Evolutionary conservation across 2,113 vertebrate genomes (phyloP).

Genomic region (Hiodon tergisus): DNA sequence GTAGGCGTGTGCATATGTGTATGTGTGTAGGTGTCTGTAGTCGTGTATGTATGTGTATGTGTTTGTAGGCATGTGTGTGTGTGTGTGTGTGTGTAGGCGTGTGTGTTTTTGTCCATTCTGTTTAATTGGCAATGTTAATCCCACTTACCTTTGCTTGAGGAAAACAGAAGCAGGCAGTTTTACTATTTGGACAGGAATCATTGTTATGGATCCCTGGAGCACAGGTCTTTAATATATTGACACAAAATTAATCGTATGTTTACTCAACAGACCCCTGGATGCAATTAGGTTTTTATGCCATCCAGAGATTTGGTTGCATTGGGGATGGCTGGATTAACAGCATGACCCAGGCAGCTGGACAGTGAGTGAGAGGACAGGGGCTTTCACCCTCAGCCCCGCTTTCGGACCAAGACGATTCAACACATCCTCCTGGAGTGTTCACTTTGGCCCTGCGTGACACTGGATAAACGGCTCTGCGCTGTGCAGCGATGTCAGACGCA

Average conservation of each 20-base stretch:
- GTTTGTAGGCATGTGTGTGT: too few species aligned
- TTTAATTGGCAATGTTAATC: background rate
- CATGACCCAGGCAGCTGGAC: slow-evolving; percentile 8
- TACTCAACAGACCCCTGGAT: slow-evolving; percentile 1
- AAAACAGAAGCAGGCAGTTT: slow-evolving; percentile 11
- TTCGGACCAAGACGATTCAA: background rate
- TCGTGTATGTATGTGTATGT: too few species aligned
- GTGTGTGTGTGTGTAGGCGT: too few species aligned
- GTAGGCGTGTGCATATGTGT: too few species aligned
- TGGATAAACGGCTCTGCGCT: background rate
- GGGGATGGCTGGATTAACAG: slow-evolving; percentile 30
- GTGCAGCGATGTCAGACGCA: too few species aligned
- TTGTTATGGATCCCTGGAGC: slow-evolving; percentile 3
- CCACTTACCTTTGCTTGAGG: slow-evolving; percentile 4
- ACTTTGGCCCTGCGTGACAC: background rate
- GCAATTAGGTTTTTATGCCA: slow-evolving; percentile 18
- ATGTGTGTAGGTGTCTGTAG: too few species aligned
- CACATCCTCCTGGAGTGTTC: too few species aligned
- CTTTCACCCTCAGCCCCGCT: slow-evolving; percentile 45
- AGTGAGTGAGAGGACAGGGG: slow-evolving; percentile 66
- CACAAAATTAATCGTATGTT: background rate
- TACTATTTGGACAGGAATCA: background rate
- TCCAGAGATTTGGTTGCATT: slow-evolving; percentile 5
- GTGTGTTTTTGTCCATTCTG: too few species aligned
- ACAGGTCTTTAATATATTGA: slow-evolving; percentile 6